Evolutionary conservation across 2,888 invertebrate species (phyloP), one percentile per base, ranked within the genome.

Genomic region (Eristalis tenax): DNA sequence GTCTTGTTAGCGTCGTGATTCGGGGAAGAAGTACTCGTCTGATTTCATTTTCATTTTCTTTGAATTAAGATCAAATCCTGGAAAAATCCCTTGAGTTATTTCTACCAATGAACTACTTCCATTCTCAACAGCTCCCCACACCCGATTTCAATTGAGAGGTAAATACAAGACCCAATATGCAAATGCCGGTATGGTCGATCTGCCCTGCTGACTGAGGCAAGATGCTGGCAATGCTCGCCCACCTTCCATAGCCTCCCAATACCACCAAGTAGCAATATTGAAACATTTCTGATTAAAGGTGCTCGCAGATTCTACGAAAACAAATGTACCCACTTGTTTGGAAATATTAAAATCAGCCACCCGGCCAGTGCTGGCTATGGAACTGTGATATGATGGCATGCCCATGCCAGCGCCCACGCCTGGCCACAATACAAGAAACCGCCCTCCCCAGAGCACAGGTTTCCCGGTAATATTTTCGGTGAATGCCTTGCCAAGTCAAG

Each of bases 401-500:
- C 35, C 35, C 35, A 10, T 11, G 11, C 35, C 11, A 8, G 32
- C 2, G 32, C 32, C 28, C 28, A 28, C 1, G n/a, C 13, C 15
- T 11, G n/a, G n/a, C 43, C 43, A 50, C 43, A 50, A 5, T 5
- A 50, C 18, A 18, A 50, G 8, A 38, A 13, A 18, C 50, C 50
- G 18, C 18, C 18, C 6, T 18, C n/a, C 5, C 43, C 43, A 18
- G n/a, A n/a, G 50, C 18, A 18, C 18, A 50, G 50, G 50, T 18
- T 18, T 4, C 50, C 8, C 50, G 18, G 28, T 70, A 38, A 43
- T 61, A 69, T 77, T 69, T 83, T 40, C 43, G 50, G 64, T 57
- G 79, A 64, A 74, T 66, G 70, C 59, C 70, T 65, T 68, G 22
- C 40, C 50, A 65, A 84, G 75, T 80, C 70, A 75, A 66, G 70